Evolutionary conservation across 2,888 invertebrate genomes (phyloP), one percentile per base, ranked within the genome.

Genomic region (Pristionchus mayeri): DNA sequence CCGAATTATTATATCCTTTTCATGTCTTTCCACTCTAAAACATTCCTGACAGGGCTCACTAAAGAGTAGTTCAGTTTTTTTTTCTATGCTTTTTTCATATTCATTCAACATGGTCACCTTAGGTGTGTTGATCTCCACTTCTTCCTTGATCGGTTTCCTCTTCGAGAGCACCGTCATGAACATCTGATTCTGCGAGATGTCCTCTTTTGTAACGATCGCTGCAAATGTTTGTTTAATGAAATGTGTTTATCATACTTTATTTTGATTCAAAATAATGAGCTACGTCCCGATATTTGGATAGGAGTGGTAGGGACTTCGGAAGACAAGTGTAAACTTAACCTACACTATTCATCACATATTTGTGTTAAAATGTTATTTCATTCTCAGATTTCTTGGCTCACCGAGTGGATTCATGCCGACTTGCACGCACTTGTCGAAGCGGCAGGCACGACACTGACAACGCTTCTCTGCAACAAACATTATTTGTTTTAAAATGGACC

Each of bases 341-440:
- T n/a, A n/a, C n/a, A n/a, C n/a, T n/a, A n/a, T n/a, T n/a, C n/a
- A n/a, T n/a, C n/a, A n/a, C n/a, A n/a, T n/a, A n/a, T n/a, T n/a
- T n/a, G n/a, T n/a, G n/a, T n/a, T n/a, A n/a, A n/a, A n/a, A n/a
- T n/a, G n/a, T n/a, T n/a, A n/a, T n/a, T n/a, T n/a, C n/a, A n/a
- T n/a, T n/a, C n/a, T n/a, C n/a, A n/a, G n/a, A n/a, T n/a, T n/a
- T n/a, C n/a, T n/a, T n/a, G n/a, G 16, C 48, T 57, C 30, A 85
- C 88, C 88, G 50, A 86, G 63, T 24, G 87, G 87, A 79, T 88
- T 88, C 88, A 88, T 88, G 34, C 88, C 88, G 18, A 88, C 87
- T 75, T 87, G 85, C 34, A 88, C 88, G 63, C 88, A 88, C 40
- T 87, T 87, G 79, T 85, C 50, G 48, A 87, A 88, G 18, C 88